Base-by-base conservation (phyloP, 1,140 invertebrate species). In the Drosophila eugracilis region DNA sequence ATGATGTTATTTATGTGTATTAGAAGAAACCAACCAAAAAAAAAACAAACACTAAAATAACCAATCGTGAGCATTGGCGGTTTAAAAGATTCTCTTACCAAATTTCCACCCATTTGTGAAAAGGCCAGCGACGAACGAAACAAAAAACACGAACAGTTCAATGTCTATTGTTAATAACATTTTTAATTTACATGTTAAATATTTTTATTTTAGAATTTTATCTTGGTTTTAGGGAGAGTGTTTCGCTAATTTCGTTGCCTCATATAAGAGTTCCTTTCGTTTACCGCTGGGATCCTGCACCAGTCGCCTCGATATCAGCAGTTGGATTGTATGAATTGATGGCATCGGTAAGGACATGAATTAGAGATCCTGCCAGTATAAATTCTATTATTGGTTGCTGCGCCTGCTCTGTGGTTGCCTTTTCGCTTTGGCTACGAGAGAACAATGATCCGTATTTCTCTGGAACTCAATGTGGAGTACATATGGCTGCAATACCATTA, bases 401-500 rank as follows among this genome's bases (percentile, higher is more conserved):
- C n/a, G n/a, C 36, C 34, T 77, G 7, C n/a, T 53, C 78, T 28
- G 52, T 75, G 58, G 48, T 60, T 34, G 62, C 63, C n/a, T n/a
- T n/a, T n/a, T n/a, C 48, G 49, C 53, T 32, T 21, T n/a, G 24
- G 71, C 71, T 5, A 49, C 48, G 39, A n/a, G 72, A 85, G 5
- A 67, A 78, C n/a, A 41, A 75, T 14, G 71, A 86, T 67, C 81
- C 92, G n/a, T 9, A 77, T 92, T 36, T 71, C 75, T 26, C 69
- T 84, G 48, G 90, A 92, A 57, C 69, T 86, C 12, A 89, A 80
- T 72, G 84, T 92, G 54, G 90, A 89, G 45, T 72, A 75, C 53
- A 88, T n/a, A 92, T 75, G 92, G 92, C 32, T n/a, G n/a, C 85
- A 84, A 72, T 92, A 80, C 45, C 78, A 81, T 54, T 91, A 91